Evolutionary conservation across 2,113 vertebrate species (phyloP).

Genomic region (Caranx ignobilis): DNA sequence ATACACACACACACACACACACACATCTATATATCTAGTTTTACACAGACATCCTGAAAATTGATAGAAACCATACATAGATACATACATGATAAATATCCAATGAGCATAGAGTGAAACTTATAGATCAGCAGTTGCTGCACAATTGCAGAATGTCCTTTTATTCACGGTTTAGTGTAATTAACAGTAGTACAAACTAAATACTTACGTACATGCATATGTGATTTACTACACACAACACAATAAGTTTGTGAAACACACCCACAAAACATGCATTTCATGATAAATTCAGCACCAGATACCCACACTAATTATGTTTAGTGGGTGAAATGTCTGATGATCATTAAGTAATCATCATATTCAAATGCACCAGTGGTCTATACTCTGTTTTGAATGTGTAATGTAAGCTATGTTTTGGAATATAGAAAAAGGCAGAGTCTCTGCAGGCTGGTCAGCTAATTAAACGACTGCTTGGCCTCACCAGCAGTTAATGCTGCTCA

Average conservation of each 20-base stretch:
- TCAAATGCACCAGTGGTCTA: not conserved
- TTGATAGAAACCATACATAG: not conserved
- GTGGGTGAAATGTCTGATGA: constrained; percentile 1
- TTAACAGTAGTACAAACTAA: no score
- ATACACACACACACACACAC: no score
- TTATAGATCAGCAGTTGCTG: no score
- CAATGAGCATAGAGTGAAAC: no score
- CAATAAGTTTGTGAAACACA: not conserved
- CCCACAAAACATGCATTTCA: not conserved
- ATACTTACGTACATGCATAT: not conserved
- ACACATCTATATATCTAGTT: no score
- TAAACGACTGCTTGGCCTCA: constrained; percentile 70
- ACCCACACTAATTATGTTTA: constrained; percentile 2
- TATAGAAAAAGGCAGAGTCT: constrained; percentile 45
- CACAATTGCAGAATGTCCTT: no score
- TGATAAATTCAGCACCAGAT: not conserved
- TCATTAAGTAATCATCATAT: not conserved
- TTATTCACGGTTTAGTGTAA: no score
- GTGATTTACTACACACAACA: not conserved
- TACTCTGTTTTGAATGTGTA: constrained; percentile 27
- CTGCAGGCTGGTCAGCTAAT: constrained; percentile 72
- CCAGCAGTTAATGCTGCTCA: constrained; percentile 78
- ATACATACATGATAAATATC: no score
- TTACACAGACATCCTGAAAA: not conserved
- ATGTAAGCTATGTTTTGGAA: constrained; percentile 45